Base-by-base conservation (phyloP, 2,113 vertebrate species). In the Carlito syrichta region DNA sequence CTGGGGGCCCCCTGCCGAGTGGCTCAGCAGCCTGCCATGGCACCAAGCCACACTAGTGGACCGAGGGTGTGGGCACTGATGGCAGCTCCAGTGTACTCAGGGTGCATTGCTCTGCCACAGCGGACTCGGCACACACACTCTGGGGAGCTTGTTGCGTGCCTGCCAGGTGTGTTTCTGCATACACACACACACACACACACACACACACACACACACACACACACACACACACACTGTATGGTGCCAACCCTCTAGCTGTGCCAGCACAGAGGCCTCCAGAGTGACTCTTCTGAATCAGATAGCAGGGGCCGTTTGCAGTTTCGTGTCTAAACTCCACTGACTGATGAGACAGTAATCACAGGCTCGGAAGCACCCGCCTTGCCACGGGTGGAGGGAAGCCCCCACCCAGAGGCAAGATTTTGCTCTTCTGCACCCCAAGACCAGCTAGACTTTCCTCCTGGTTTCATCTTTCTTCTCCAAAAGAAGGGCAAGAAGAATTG, bases 331-430 rank as follows among this genome's bases (percentile, higher is more conserved):
- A 52, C 60, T 82, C 78, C 8, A 1, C 68, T 30, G 76, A 84
- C 86, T 89, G 94, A 90, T 54, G 71, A 90, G 90, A 86, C 90
- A 94, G 32, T 73, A 62, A 95, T 94, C 93, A 87, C 62, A 82
- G 85, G 88, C 76, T 92, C 40, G 0, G 79, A 58, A 76, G 45
- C 32, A 19, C 52, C 40, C 9, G 3, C 73, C 82, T 56, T 9
- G n/a, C 38, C 9, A 0, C 0, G 9, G 92, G 25, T n/a, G n/a
- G 20, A 20, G 32, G 38, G 40, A 62, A 23, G 13, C 48, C 89
- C 45, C 56, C 2, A 0, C 35, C 78, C 74, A 0, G 3, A 83
- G 58, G n/a, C 6, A 8, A 60, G n/a, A 40, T 20, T 38, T 35
- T 77, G 38, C 35, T 60, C 35, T 50, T 91, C 35, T 13, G n/a